Evolutionary conservation across 2,797 vertebrate genomes (phyloP).

Genomic region (Sebastes oblongus): DNA sequence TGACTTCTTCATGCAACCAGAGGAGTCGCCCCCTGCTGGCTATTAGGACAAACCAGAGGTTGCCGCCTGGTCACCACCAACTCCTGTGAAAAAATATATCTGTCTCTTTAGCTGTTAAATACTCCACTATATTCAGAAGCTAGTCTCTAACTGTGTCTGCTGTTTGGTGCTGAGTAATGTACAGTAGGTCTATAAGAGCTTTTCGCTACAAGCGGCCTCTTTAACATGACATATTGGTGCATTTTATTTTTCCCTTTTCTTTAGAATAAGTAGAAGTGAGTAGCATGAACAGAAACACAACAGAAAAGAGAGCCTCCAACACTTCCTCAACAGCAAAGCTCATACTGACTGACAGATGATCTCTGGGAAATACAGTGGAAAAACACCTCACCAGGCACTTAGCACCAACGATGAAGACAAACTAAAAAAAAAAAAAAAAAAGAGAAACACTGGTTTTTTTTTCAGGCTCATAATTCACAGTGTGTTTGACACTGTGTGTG

Average conservation of each 20-base stretch:
- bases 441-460: neutral
- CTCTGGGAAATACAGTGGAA: neutral
- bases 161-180: neutral
- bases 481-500: neutral
- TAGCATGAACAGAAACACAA: neutral
- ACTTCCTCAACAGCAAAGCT: neutral
- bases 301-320: neutral
- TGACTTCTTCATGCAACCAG: too few species aligned
- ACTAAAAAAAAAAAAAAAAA: neutral
- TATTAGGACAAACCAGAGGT: too few species aligned
- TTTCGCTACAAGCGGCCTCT: neutral
- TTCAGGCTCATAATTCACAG: conserved; percentile 7
- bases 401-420: neutral
- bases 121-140: neutral
- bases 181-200: neutral
- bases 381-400: neutral
- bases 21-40: too few species aligned
- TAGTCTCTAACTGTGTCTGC: neutral
- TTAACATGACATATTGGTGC: neutral
- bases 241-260: neutral
- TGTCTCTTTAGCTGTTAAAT: neutral
- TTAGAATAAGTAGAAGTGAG: neutral
- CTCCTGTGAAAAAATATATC: neutral
- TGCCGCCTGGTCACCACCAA: neutral
- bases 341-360: neutral